Conservation (phyloP, 2,797 vertebrate species). For the Natrix natrix region DNA sequence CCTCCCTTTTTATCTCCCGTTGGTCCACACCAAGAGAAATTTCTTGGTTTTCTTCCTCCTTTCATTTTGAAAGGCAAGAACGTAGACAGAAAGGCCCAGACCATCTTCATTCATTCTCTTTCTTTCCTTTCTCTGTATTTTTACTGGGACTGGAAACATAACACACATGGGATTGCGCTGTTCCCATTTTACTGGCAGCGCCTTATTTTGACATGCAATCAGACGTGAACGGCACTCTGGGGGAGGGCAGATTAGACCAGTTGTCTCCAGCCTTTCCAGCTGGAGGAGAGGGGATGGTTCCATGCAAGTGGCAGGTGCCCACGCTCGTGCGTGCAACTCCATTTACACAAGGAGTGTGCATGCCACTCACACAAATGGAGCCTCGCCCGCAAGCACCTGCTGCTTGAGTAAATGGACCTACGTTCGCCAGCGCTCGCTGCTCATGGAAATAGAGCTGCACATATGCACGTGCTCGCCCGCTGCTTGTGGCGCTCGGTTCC, state of each 20-base stretch:
- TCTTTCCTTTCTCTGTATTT: neutral
- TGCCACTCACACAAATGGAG: neutral
- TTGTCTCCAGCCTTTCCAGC: neutral
- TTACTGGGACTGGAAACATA: too few species aligned
- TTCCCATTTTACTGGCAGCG: neutral
- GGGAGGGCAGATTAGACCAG: neutral
- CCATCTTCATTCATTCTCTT: neutral
- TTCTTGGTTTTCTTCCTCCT: neutral
- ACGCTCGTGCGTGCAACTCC: neutral
- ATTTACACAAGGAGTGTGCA: neutral
- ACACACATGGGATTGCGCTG: too few species aligned
- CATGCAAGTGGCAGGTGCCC: neutral
- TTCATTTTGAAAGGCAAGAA: neutral
- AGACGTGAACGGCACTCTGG: too few species aligned
- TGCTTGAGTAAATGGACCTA: neutral
- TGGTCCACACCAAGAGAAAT: neutral
- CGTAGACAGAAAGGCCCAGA: too few species aligned
- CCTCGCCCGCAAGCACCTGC: neutral
- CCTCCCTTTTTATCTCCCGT: neutral
- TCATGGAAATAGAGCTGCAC: neutral
- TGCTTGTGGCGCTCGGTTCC: neutral
- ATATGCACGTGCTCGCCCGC: fast-evolving
- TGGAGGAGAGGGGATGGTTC: neutral
- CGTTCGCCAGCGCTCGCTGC: neutral
- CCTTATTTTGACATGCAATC: too few species aligned